Percentiles rank a stretch among this genome's conserved stretches.
phyloP scores from a whole-genome alignment of 2,113 vertebrate genomes.

The Neoarius graeffei region DNA sequence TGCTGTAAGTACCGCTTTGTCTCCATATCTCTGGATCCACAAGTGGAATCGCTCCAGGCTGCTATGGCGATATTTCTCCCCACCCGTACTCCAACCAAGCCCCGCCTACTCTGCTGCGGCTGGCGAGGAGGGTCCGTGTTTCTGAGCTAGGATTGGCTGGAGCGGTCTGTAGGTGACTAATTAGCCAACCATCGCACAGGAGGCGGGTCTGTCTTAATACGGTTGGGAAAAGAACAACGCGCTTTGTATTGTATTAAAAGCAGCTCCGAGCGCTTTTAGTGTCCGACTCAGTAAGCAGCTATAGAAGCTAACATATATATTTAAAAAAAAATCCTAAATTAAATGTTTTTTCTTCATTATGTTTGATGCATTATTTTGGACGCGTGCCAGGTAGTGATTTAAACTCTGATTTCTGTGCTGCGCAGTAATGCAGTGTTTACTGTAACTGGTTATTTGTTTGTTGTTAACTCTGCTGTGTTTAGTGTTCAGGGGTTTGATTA shows the following conservation, averaged over 20 bases:
- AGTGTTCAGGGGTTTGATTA: neutral
- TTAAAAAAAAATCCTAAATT: no score
- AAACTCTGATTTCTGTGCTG: neutral
- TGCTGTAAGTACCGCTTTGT: conserved; percentile 18
- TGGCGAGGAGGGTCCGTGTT: neutral
- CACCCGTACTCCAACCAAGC: neutral
- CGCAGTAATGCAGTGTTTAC: neutral
- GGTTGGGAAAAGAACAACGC: neutral
- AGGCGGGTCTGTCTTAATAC: neutral
- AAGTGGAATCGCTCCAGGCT: conserved; percentile 10
- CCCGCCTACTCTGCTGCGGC: neutral
- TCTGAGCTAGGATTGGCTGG: neutral
- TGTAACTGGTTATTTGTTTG: neutral
- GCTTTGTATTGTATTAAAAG: conserved; percentile 18
- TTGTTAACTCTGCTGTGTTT: neutral
- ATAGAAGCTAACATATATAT: no score
- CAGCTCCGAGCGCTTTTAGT: neutral
- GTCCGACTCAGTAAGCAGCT: neutral
- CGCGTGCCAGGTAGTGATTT: neutral
- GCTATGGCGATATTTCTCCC: conserved; percentile 10
- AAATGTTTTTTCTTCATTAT: neutral
- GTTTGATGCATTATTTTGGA: no score
- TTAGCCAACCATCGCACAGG: neutral
- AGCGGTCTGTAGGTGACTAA: neutral
- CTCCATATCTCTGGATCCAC: conserved; percentile 11